A percentile compares a stretch with the other conserved stretches of the same genome.
Conservation (phyloP, 2,888 invertebrate species). For the Phanerotoma sp. region DNA sequence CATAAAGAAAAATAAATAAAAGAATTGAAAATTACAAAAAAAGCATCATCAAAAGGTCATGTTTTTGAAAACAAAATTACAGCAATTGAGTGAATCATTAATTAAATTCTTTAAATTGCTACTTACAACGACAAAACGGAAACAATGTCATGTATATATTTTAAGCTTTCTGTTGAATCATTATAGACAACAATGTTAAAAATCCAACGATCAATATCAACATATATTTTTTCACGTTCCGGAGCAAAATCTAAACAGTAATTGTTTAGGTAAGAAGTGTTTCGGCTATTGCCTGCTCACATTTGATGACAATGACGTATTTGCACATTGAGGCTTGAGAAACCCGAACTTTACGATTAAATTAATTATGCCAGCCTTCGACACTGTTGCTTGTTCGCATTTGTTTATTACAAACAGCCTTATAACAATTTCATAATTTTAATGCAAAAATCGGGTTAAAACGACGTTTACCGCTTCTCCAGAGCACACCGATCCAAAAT, state of each 20-base stretch:
- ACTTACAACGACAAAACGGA: neutral
- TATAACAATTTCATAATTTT: too few relatives aligned
- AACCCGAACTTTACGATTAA: neutral
- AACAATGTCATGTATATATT: neutral
- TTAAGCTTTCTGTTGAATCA: neutral
- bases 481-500: neutral
- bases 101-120: too few relatives aligned
- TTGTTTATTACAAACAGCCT: too few relatives aligned
- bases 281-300: neutral
- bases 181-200: neutral
- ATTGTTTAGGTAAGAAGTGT: too few relatives aligned
- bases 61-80: too few relatives aligned
- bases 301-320: neutral
- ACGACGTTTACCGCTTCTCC: neutral
- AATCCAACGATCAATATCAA: neutral
- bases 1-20: too few relatives aligned
- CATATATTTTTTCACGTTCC: neutral
- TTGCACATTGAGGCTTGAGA: neutral
- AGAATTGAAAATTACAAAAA: too few relatives aligned
- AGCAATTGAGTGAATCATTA: too few relatives aligned
- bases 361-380: neutral
- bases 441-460: neutral
- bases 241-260: neutral
- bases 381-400: too few relatives aligned
- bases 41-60: too few relatives aligned